Evolutionary conservation across 2,113 vertebrate genomes (phyloP), one percentile per base, ranked within the genome.

Genomic region (Labeo catla): DNA sequence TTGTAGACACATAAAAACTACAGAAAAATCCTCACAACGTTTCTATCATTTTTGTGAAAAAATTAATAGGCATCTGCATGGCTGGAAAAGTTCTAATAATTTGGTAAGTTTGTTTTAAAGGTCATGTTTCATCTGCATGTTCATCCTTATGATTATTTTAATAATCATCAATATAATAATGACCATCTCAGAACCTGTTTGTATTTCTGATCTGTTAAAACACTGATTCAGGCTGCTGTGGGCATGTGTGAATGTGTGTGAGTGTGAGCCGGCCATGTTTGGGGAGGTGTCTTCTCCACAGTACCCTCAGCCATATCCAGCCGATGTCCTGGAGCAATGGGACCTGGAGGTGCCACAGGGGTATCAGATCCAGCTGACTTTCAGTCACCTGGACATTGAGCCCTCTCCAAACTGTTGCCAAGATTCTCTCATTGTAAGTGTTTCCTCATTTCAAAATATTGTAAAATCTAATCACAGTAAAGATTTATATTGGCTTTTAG

Each of bases 321-420:
- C 94, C 45, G 89, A 95, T 89, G 91, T 95, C 80, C 89, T 88
- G 76, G 87, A 91, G 59, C 93, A 86, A 86, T 98, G 97, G 92
- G 90, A 96, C 81, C 93, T 99, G 74, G 88, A 45, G 0, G 96
- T 98, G 15, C 96, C 96, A 1, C 65, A 89, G 4, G 98, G 98
- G 21, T 96, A 95, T 86, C 92, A 89, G 72, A 93, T 99, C 85
- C 95, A 94, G 86, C 95, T 99, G 19, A 92, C 93, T 80, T 98
- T 99, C 94, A 92, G 92, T 72, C 94, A 95, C 74, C 94, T 99
- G 92, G 97, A 99, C 84, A 90, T 99, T 63, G 97, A 98, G 86
- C 94, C 96, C 0, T 98, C 97, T 0, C 89, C 87, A 45, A 91
- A 91, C 91, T 99, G 97, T 88, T 91, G 91, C 86, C 97, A 97